Evolutionary conservation across 2,113 vertebrate species (phyloP).

Genomic region (Megaceryle torquata): DNA sequence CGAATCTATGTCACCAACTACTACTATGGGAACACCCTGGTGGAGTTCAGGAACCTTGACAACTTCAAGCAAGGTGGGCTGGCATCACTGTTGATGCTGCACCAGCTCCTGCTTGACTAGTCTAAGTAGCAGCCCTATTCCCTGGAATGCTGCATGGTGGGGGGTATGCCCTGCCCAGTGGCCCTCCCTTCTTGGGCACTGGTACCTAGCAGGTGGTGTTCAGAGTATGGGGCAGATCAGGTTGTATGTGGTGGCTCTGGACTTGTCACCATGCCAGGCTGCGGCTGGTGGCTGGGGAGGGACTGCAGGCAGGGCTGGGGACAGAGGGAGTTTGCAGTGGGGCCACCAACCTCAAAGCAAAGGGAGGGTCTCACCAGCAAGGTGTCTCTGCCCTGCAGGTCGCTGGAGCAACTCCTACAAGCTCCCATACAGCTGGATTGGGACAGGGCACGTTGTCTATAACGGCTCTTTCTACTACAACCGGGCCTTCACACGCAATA

Average conservation of each 20-base stretch:
- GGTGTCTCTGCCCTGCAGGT: slow-evolving; percentile 68
- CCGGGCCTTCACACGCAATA: slow-evolving; percentile 93
- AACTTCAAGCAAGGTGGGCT: slow-evolving; percentile 90
- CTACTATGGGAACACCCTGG: slow-evolving; percentile 91
- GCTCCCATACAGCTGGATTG: slow-evolving; percentile 96
- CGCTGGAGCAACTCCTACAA: slow-evolving; percentile 96
- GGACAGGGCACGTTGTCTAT: slow-evolving; percentile 93
- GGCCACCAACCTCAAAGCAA: not conserved
- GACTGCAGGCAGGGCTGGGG: not conserved
- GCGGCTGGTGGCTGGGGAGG: rapidly evolving
- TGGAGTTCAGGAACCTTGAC: slow-evolving; percentile 94
- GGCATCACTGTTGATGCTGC: rapidly evolving
- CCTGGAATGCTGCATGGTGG: not conserved
- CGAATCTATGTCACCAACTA: slow-evolving; percentile 94
- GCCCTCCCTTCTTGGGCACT: not conserved
- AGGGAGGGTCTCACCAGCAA: not conserved
- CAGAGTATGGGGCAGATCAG: not conserved
- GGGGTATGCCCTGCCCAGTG: not conserved
- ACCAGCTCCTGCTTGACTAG: rapidly evolving
- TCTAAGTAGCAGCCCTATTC: rapidly evolving
- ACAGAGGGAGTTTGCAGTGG: not conserved
- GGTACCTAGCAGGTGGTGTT: rapidly evolving
- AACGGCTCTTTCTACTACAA: slow-evolving; percentile 93
- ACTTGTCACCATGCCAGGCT: not conserved
- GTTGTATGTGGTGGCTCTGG: not conserved